Conservation (phyloP, 2,888 invertebrate genomes). For the Parnassius mnemosyne region DNA sequence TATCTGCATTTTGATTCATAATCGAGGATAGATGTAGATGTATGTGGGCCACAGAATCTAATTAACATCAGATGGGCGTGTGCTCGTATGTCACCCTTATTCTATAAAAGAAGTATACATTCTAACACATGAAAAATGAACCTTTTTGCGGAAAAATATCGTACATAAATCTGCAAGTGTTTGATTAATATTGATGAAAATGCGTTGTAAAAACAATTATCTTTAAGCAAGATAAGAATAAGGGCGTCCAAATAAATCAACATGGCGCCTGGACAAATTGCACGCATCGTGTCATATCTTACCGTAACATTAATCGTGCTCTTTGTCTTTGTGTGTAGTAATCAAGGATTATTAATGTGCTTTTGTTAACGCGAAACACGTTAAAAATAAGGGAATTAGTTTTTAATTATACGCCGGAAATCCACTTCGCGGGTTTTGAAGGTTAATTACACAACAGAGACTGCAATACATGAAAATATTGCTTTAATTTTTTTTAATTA, state of each 20-base stretch:
- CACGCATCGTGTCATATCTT: slow-evolving; percentile 11
- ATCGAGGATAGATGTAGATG: too few species aligned
- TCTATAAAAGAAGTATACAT: too few species aligned
- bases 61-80: too few species aligned
- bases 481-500: too few species aligned
- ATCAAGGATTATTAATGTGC: slow-evolving; percentile 67
- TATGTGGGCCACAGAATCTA: too few species aligned
- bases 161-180: neutral
- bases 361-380: slow-evolving; percentile 60
- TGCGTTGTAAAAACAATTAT: slow-evolving; percentile 8
- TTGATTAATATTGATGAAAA: slow-evolving; percentile 5
- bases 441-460: slow-evolving; percentile 25
- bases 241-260: slow-evolving; percentile 15
- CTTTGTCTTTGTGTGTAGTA: slow-evolving; percentile 46
- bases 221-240: slow-evolving; percentile 1
- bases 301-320: slow-evolving; percentile 7
- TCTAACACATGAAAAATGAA: too few species aligned
- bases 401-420: slow-evolving; percentile 71
- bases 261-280: slow-evolving; percentile 18
- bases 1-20: too few species aligned
- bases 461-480: neutral
- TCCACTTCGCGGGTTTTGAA: slow-evolving; percentile 34
- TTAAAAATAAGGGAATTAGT: slow-evolving; percentile 55
- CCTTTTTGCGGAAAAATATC: too few species aligned
- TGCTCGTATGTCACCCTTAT: too few species aligned